A percentile compares a stretch with the other conserved stretches of the same genome.
phyloP scores from a whole-genome alignment of 2,113 vertebrate genomes.

The Corydoras maculifer region DNA sequence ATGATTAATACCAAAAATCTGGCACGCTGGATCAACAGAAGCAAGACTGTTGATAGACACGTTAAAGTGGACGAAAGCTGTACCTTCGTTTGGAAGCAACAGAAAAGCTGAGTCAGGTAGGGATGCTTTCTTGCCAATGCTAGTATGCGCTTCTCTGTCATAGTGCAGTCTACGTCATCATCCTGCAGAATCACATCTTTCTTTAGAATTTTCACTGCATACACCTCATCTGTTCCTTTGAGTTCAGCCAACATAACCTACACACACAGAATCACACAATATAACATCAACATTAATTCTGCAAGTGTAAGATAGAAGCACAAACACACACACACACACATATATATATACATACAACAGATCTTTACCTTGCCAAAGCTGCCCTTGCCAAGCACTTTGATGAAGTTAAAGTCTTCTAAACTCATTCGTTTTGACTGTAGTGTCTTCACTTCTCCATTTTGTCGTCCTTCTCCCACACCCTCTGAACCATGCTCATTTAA shows the following conservation, averaged over 20 bases:
- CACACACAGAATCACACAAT: slow-evolving; percentile 1
- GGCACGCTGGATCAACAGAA: not conserved
- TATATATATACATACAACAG: no score
- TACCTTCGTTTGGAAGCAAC: slow-evolving; percentile 90
- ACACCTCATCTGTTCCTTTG: slow-evolving; percentile 90
- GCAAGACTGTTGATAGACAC: not conserved
- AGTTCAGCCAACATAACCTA: slow-evolving; percentile 95
- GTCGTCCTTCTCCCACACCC: slow-evolving; percentile 59
- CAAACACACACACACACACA: not conserved
- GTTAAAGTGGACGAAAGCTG: not conserved
- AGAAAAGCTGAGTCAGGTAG: slow-evolving; percentile 91
- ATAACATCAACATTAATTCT: not conserved
- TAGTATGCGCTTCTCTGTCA: slow-evolving; percentile 94
- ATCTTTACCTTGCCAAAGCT: slow-evolving; percentile 90
- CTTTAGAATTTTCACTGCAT: slow-evolving; percentile 92
- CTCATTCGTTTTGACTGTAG: slow-evolving; percentile 77
- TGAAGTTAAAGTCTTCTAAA: slow-evolving; percentile 88
- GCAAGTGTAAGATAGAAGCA: not conserved
- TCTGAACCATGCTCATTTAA: slow-evolving; percentile 54
- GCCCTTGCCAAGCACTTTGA: slow-evolving; percentile 96
- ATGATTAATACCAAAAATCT: not conserved
- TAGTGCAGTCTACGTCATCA: slow-evolving; percentile 92
- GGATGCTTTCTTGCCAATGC: slow-evolving; percentile 88
- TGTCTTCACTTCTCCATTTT: slow-evolving; percentile 78
- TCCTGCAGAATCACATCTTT: slow-evolving; percentile 96